A percentile compares a stretch with the other conserved stretches of the same genome.
Evolutionary conservation across 92 coral and sea anemone species (phyloP).

Genomic region (Phenganax stokvisi): DNA sequence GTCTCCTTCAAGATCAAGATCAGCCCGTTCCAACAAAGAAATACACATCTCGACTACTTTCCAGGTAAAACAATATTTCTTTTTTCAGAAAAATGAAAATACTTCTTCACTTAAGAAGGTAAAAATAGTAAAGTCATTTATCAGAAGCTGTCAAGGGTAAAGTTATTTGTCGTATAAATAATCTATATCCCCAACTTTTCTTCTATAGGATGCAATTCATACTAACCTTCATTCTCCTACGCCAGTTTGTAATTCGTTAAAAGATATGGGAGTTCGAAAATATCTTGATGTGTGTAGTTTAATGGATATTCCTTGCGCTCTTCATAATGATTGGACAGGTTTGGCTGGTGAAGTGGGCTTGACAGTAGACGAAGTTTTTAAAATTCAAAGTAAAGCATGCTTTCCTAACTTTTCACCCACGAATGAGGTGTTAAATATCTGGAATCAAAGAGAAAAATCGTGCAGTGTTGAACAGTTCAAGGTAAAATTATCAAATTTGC

Average conservation of each 20-base stretch:
- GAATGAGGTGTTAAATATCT: constrained; percentile 51
- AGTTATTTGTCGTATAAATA: too few relatives aligned
- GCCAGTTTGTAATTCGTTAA: constrained; percentile 15
- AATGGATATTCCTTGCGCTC: constrained; percentile 19
- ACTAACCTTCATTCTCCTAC: background rate
- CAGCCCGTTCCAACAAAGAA: constrained; percentile 9
- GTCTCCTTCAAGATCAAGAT: background rate
- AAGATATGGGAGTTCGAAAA: constrained; percentile 29
- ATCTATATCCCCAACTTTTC: background rate
- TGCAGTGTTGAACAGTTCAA: constrained; percentile 56
- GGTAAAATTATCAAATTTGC: constrained; percentile 49
- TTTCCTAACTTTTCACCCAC: constrained; percentile 69
- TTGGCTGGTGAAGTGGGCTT: constrained; percentile 70
- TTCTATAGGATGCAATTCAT: background rate
- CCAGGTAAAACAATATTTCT: background rate
- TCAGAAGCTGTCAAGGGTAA: too few relatives aligned
- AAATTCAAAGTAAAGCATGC: constrained; percentile 53
- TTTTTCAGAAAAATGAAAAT: background rate
- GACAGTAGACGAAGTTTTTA: constrained; percentile 54
- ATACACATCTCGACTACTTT: constrained; percentile 21
- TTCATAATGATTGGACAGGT: constrained; percentile 65
- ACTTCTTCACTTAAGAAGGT: background rate
- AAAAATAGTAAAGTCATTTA: background rate
- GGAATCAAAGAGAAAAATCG: constrained; percentile 66
- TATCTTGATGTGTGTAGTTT: constrained; percentile 25